Evolutionary conservation across 2,888 invertebrate species (phyloP).

Genomic region (Folsomia candida): DNA sequence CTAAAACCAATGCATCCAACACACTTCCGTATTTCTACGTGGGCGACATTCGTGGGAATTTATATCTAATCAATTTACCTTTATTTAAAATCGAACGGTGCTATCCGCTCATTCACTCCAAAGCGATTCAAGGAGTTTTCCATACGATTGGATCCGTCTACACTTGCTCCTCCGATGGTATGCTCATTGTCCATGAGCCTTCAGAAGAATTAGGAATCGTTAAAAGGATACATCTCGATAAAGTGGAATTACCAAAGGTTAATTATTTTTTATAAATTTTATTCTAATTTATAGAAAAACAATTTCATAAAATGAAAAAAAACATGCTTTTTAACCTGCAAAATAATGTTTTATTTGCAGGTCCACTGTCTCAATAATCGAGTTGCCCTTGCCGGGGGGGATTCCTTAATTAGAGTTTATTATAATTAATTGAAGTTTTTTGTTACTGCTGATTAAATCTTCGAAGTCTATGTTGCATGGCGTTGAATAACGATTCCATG

Average conservation of each 20-base stretch:
- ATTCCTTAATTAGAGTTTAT: constrained; percentile 43
- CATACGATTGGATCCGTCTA: constrained; percentile 43
- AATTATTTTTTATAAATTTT: too few species aligned
- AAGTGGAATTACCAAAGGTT: background rate
- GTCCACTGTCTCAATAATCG: constrained; percentile 45
- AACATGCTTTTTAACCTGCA: background rate
- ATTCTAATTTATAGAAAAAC: background rate
- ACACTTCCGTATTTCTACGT: constrained; percentile 42
- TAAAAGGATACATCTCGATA: constrained; percentile 4
- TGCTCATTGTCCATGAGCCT: constrained; percentile 40
- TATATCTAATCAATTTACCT: constrained; percentile 42
- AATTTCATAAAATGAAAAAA: background rate
- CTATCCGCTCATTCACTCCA: constrained; percentile 33
- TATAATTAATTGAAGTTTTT: background rate
- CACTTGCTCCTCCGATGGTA: constrained; percentile 41
- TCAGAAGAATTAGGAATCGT: constrained; percentile 24
- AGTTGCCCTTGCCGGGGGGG: constrained; percentile 45
- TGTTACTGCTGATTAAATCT: constrained; percentile 3
- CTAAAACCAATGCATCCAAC: constrained; percentile 31
- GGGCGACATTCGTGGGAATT: constrained; percentile 40
- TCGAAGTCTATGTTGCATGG: constrained; percentile 30
- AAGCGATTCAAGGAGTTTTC: constrained; percentile 46
- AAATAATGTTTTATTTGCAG: constrained; percentile 13
- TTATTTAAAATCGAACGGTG: constrained; percentile 32
- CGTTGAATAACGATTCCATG: constrained; percentile 32